Evolutionary conservation across 23 tunicate genomes (phyloP), one percentile per base, ranked within the genome.

Genomic region (Oikopleura albicans): DNA sequence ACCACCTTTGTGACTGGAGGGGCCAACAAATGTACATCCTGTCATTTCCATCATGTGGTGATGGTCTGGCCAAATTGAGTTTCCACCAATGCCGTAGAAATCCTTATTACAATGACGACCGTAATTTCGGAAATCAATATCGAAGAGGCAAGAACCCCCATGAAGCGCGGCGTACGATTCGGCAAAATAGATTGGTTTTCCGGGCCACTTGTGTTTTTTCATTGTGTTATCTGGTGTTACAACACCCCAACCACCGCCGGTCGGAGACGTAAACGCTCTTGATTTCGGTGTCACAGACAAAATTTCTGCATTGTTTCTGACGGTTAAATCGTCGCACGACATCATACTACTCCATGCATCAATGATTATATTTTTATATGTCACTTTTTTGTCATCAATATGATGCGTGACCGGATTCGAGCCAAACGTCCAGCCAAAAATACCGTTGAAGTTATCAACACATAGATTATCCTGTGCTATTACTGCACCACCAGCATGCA

Each of bases 81-180:
- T 71, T 2, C 34, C 31, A 2, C 36, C 37, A 29, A 71, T 71
- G 33, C 36, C 79, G 79, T 16, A 71, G 37, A 71, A 71, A 16
- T 71, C 79, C 31, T 37, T 34, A 2, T 4, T 2, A 71, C 79
- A 71, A 12, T 71, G 27, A 22, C 31, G 37, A 22, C 79, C 79
- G 35, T 12, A 71, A 29, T 71, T 27, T 29, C 27, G 27, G 34
- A 71, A 71, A 16, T 71, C 34, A 37, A 71, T 71, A 31, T 71
- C 79, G 4, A 71, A 12, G 37, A 71, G 2, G 31, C 79, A 71
- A 2, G 79, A 71, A 71, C 79, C 79, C 31, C 79, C 79, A 71
- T 71, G 35, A 71, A 71, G 79, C 2, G 79, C 27, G 2, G 79
- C 79, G 31, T 71, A 71, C 33, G 36, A 2, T 71, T 71, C 79